Evolutionary conservation across 2,113 vertebrate species (phyloP).

Genomic region (Apaloderma vittatum): DNA sequence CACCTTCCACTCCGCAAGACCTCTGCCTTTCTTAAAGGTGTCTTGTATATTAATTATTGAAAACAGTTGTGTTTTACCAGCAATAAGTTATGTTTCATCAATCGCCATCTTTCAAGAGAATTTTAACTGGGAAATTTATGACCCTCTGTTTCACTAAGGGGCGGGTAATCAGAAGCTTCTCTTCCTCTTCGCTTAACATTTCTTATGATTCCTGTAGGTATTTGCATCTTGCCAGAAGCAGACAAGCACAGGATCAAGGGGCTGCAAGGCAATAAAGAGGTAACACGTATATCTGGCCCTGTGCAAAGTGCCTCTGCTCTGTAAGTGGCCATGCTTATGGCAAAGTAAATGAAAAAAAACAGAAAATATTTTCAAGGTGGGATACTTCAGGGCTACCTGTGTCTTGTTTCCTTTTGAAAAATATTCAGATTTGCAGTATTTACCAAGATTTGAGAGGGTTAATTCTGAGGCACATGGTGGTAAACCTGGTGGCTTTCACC

Average conservation of each 20-base stretch:
- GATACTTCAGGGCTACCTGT: neutral
- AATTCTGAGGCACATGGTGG: neutral
- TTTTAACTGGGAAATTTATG: neutral
- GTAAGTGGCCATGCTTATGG: neutral
- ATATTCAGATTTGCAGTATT: neutral
- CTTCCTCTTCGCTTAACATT: neutral
- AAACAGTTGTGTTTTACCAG: neutral
- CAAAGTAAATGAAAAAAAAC: neutral
- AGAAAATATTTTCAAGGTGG: neutral
- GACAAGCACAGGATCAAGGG: fast-evolving
- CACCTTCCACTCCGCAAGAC: neutral
- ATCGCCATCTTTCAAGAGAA: neutral
- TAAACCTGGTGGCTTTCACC: neutral
- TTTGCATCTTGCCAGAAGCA: neutral
- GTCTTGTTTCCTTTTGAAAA: neutral
- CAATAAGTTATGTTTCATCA: neutral
- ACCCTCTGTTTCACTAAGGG: neutral
- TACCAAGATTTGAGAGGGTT: neutral
- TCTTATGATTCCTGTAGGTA: neutral
- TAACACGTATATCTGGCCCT: neutral
- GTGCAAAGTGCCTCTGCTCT: neutral
- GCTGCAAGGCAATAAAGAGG: neutral
- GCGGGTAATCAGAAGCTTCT: neutral
- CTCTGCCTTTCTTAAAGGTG: neutral
- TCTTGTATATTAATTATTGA: conserved; percentile 27